phyloP scores from a whole-genome alignment of 1,140 invertebrate genomes.

The Panagrolaimus sp. region DNA sequence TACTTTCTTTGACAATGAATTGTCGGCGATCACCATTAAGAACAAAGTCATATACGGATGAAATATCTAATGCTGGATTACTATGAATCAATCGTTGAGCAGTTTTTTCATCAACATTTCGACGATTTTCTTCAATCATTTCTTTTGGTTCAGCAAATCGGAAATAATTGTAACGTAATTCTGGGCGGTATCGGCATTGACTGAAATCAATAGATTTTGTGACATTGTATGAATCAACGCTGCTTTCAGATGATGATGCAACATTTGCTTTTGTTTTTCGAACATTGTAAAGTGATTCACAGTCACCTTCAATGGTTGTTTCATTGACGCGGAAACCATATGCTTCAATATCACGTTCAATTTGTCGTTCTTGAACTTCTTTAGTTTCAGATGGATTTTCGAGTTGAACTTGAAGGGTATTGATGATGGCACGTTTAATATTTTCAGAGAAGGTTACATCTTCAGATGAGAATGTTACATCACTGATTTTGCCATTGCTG shows the following conservation, averaged over 20 bases:
- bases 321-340: conserved; percentile 24
- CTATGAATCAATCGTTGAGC: conserved; percentile 19
- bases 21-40: conserved; percentile 7
- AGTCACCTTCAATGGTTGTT: conserved; percentile 41
- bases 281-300: conserved; percentile 39
- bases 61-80: conserved; percentile 23
- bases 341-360: not conserved
- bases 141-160: conserved; percentile 13
- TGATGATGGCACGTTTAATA: conserved; percentile 54
- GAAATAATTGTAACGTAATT: conserved; percentile 34
- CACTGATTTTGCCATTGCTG: conserved; percentile 14
- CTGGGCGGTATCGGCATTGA: conserved; percentile 43
- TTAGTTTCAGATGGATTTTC: conserved; percentile 16
- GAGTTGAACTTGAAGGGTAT: conserved; percentile 53
- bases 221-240: conserved; percentile 31
- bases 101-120: conserved; percentile 16
- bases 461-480: conserved; percentile 27
- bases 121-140: conserved; percentile 18
- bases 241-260: conserved; percentile 3
- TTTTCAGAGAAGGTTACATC: conserved; percentile 55
- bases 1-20: conserved; percentile 5
- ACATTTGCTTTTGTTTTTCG: conserved; percentile 17
- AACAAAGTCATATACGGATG: conserved; percentile 21
- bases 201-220: conserved; percentile 53
- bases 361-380: not conserved